Conservation (phyloP, 1,140 invertebrate species). For the Vanessa atalanta region DNA sequence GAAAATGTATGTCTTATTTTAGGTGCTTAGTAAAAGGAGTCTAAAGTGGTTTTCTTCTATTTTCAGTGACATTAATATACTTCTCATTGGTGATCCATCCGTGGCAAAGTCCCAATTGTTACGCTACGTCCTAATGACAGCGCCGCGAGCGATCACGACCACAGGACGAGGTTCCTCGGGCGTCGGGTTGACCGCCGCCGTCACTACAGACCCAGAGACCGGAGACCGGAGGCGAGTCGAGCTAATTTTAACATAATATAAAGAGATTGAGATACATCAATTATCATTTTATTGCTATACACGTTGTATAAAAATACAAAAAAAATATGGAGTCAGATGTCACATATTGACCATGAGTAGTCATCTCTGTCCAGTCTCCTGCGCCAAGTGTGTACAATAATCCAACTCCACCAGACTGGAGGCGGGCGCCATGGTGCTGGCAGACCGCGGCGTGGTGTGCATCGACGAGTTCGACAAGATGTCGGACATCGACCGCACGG, state of each 20-base stretch:
- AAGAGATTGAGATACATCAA: no score
- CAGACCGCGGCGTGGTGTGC: constrained; percentile 98
- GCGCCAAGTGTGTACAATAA: no score
- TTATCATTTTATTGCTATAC: no score
- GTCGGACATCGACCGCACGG: constrained; percentile 99
- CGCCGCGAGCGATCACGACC: constrained; percentile 97
- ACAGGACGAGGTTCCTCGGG: constrained; percentile 98
- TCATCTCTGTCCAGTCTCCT: no score
- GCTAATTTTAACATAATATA: no score
- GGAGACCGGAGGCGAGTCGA: constrained; percentile 85
- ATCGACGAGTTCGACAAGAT: constrained; percentile 99
- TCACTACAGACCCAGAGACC: constrained; percentile 97
- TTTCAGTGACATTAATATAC: constrained; percentile 95
- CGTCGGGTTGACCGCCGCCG: constrained; percentile 99
- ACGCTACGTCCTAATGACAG: constrained; percentile 96
- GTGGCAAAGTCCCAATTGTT: constrained; percentile 99
- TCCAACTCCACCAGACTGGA: constrained; percentile 85
- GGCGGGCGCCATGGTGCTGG: constrained; percentile 99
- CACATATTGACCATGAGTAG: no score
- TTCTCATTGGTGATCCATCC: constrained; percentile 99
- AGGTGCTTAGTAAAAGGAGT: background rate
- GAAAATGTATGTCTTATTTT: no score
- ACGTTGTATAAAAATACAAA: no score
- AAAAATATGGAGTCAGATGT: no score
- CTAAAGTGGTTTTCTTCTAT: background rate